Conservation (phyloP, 37 sponge, comb jelly and placozoan species). For the Axinella damicornis region DNA sequence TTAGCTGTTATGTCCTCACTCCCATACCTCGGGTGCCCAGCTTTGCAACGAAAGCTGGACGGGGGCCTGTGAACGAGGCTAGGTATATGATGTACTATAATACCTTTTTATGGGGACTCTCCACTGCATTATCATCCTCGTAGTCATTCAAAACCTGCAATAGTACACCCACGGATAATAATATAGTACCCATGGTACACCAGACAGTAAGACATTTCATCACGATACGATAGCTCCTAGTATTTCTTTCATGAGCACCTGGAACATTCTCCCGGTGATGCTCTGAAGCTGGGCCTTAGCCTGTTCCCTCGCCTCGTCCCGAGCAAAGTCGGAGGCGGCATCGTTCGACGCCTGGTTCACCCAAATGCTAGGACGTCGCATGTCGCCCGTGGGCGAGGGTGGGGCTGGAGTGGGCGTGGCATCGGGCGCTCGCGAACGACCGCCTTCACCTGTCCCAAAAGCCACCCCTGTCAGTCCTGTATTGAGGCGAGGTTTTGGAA, state of each 20-base stretch:
- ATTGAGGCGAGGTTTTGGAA: no score
- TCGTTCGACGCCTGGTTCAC: neutral
- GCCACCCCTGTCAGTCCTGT: no score
- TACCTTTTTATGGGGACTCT: no score
- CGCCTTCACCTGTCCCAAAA: neutral
- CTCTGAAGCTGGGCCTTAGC: conserved; percentile 47
- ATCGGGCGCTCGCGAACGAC: neutral
- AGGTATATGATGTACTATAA: no score
- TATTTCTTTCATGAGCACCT: conserved; percentile 24
- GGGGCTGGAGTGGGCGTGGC: neutral
- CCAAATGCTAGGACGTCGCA: neutral
- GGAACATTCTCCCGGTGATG: conserved; percentile 62
- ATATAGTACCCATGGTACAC: no score
- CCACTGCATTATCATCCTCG: conserved; percentile 30
- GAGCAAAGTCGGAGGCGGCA: conserved; percentile 14
- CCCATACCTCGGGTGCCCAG: no score
- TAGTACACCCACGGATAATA: no score
- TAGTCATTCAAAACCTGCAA: conserved; percentile 55
- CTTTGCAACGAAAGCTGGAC: no score
- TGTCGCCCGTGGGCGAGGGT: neutral
- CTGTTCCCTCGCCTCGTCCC: conserved; percentile 11
- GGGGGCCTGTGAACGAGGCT: no score
- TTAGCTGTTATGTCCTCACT: no score
- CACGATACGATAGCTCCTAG: no score
- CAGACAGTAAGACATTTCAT: neutral